Evolutionary conservation across 2,113 vertebrate genomes (phyloP).

Genomic region (Oreocharis arfaki): DNA sequence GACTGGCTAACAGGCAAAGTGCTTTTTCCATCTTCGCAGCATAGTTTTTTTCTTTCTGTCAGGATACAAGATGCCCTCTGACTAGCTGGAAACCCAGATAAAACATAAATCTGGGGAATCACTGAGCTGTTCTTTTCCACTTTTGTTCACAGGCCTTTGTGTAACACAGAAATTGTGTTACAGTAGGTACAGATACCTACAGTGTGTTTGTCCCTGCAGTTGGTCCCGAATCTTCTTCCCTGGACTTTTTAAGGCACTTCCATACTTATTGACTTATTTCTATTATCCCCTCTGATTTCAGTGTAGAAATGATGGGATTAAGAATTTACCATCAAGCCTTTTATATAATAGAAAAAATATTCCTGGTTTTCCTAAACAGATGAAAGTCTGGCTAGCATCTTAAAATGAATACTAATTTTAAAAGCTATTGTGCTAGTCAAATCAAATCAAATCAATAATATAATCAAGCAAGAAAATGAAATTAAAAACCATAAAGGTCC

Average conservation of each 20-base stretch:
- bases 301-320: background rate
- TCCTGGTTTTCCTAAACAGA: background rate
- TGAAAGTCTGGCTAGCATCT: background rate
- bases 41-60: background rate
- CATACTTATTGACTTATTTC: background rate
- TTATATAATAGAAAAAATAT: background rate
- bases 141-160: background rate
- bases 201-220: too few species aligned
- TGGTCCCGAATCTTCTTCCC: background rate
- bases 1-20: rapidly evolving
- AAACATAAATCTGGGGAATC: background rate
- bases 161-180: background rate
- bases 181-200: too few species aligned
- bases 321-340: background rate
- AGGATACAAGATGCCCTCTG: background rate
- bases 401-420: background rate
- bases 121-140: background rate
- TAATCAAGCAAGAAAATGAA: background rate
- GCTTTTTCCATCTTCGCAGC: background rate
- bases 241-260: background rate
- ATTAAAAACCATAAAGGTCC: background rate
- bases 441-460: background rate
- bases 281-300: background rate
- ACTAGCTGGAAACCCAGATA: background rate
- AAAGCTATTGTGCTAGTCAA: background rate